These are phyloP conservation scores for Parasteatoda tepidariorum DNA, from an alignment of 1,140 invertebrate species.

Conservation along the genomic window DNA sequence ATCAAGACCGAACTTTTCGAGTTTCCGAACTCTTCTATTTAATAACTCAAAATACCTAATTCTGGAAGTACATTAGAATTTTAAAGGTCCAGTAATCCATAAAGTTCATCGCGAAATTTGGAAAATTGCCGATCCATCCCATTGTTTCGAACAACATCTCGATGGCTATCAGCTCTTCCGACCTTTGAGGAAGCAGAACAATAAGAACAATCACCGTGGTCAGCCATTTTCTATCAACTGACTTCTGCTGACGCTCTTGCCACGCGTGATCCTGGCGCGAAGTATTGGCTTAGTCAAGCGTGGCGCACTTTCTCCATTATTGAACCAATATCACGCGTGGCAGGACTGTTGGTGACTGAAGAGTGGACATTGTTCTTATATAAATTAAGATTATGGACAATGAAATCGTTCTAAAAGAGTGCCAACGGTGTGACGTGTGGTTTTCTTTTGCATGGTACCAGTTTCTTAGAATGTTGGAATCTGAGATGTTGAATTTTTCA, in stretches of 20 bases:
- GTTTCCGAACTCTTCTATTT: neutral
- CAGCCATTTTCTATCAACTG: neutral
- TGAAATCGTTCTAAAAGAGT: neutral
- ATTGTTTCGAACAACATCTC: neutral
- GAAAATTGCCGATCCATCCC: neutral
- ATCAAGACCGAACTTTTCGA: neutral
- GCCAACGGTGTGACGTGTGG: no score
- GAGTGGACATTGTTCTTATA: neutral
- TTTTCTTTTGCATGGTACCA: no score
- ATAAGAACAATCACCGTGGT: neutral
- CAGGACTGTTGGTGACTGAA: neutral
- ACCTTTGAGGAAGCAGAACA: neutral
- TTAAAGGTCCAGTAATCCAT: neutral
- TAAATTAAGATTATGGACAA: neutral
- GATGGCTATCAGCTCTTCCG: neutral
- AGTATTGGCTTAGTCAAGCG: conserved; percentile 20
- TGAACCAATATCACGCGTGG: neutral
- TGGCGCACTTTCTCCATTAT: conserved; percentile 8
- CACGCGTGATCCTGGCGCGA: neutral
- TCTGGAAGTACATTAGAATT: neutral
- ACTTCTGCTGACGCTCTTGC: neutral
- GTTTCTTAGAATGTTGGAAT: neutral
- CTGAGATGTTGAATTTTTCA: no score
- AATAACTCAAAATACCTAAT: neutral
- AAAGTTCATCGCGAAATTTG: neutral